Conservation (phyloP, 1,140 invertebrate genomes). For the Oppia nitens region DNA sequence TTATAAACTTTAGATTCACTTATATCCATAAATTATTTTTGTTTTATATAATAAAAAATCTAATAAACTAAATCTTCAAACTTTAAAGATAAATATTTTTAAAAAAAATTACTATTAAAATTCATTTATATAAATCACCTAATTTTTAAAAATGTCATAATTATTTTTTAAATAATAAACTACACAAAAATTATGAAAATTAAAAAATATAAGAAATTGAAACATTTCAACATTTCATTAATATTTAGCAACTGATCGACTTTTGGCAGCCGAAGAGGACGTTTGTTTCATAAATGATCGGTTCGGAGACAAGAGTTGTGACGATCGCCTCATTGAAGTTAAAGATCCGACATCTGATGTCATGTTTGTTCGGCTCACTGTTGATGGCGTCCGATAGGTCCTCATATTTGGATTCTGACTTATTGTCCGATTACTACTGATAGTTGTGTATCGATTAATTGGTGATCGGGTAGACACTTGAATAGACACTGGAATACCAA, state of each 20-base stretch:
- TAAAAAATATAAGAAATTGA: no score
- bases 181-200: no score
- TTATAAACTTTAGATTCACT: no score
- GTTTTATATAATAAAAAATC: no score
- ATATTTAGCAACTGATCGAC: not conserved
- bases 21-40: no score
- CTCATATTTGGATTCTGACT: not conserved
- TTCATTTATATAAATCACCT: no score
- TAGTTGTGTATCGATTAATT: not conserved
- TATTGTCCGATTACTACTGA: not conserved
- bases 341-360: slow-evolving; percentile 6
- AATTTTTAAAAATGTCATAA: no score
- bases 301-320: not conserved
- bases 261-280: slow-evolving; percentile 11
- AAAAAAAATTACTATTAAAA: no score
- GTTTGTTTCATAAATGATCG: slow-evolving; percentile 14
- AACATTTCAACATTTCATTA: no score
- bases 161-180: no score
- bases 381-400: slow-evolving; percentile 5
- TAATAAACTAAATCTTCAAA: no score
- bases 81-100: no score
- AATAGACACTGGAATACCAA: not conserved
- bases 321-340: slow-evolving; percentile 1
- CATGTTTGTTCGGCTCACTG: not conserved
- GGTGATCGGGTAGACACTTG: not conserved